phyloP scores from a whole-genome alignment of 2,888 invertebrate species.

The Eristalis intricaria region DNA sequence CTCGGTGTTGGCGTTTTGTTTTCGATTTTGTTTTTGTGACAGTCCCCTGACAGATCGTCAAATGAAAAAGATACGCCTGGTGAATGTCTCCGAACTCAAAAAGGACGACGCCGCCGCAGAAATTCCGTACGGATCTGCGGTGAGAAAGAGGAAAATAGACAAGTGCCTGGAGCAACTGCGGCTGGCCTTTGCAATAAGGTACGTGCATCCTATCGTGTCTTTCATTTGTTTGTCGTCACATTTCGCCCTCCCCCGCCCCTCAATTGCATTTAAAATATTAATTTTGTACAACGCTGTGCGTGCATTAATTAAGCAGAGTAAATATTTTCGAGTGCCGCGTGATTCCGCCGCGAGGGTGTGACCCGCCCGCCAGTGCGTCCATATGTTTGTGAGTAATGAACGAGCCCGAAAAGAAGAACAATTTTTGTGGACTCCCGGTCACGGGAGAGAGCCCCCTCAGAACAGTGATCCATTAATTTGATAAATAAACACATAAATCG shows the following conservation, averaged over 20 bases:
- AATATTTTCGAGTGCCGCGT: constrained; percentile 18
- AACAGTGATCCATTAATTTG: constrained; percentile 58
- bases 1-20: neutral
- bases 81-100: constrained; percentile 8
- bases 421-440: constrained; percentile 6
- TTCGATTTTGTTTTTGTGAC: neutral
- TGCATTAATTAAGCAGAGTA: constrained; percentile 36
- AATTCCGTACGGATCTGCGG: constrained; percentile 40
- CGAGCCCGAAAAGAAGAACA: neutral
- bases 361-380: constrained; percentile 1
- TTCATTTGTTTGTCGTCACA: neutral
- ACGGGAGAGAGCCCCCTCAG: constrained; percentile 16
- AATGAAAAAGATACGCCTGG: constrained; percentile 9
- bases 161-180: constrained; percentile 50
- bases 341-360: constrained; percentile 20
- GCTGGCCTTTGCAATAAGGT: constrained; percentile 19
- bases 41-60: neutral
- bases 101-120: neutral
- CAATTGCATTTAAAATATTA: neutral
- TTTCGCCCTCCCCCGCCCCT: neutral
- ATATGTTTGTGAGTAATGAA: neutral
- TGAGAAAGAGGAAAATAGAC: constrained; percentile 60
- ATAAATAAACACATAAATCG: constrained; percentile 64
- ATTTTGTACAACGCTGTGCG: neutral
- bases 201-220: neutral